Evolutionary conservation across 2,888 invertebrate genomes (phyloP), one percentile per base, ranked within the genome.

Genomic region (Copidosoma aretas): DNA sequence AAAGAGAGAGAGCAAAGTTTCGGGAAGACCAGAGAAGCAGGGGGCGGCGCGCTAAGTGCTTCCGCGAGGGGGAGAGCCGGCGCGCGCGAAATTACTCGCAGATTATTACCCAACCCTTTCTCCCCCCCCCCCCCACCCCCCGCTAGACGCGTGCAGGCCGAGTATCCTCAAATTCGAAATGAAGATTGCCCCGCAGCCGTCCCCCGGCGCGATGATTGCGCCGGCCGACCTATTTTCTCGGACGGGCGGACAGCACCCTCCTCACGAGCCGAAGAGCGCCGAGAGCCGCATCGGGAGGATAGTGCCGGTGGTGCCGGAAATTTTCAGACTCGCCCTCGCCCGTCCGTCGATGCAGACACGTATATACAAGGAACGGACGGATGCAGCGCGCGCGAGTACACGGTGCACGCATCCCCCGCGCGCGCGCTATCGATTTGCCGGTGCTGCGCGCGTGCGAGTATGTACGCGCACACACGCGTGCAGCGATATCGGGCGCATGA

Each of bases 381-480:
- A 32, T 5, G 32, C 3, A 32, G 32, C 32, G 32, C 32, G 8
- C 32, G 32, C 32, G 8, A 5, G 32, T 32, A n/a, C 41, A 25
- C 53, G 51, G 43, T 24, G 10, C 8, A 41, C 19, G 61, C 51
- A 46, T 53, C 25, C 54, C 32, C 25, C 24, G 12, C 68, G 77
- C 76, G 80, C 76, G 77, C 76, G 76, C 78, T 80, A 80, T 80
- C 79, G 80, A 80, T 80, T 80, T 75, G 12, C 8, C 43, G 76
- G 74, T n/a, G n/a, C n/a, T n/a, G n/a, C 75, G 69, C 58, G 67
- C 49, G 64, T 64, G 70, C 64, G 60, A 59, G 73, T 76, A n/a
- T 12, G 25, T 32, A 39, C 3, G n/a, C 8, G 58, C 19, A 76
- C 77, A 75, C 14, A 19, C n/a, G n/a, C n/a, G n/a, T n/a, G n/a